phyloP scores from a whole-genome alignment of 2,797 vertebrate genomes.

The Tenualosa ilisha region DNA sequence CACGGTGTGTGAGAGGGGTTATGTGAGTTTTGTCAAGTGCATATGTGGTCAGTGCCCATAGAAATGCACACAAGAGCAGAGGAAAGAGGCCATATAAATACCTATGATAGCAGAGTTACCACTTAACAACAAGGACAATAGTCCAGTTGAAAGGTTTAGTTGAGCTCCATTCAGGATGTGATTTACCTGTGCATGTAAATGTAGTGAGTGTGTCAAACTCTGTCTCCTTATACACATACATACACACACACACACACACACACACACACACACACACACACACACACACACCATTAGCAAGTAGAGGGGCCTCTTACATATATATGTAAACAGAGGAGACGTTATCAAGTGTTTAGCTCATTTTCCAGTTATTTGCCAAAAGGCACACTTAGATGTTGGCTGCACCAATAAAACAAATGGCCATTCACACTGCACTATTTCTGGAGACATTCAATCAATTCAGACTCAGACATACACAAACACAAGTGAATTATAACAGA shows the following conservation, averaged over 20 bases:
- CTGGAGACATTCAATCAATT: not conserved
- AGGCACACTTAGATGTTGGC: not conserved
- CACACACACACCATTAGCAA: not conserved
- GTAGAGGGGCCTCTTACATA: not conserved
- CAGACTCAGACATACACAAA: conserved; percentile 3
- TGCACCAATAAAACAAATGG: not conserved
- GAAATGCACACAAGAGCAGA: no score
- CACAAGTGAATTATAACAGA: not conserved
- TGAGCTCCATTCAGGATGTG: no score
- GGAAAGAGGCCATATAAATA: no score
- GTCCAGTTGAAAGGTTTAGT: no score
- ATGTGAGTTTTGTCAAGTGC: no score
- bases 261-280: not conserved
- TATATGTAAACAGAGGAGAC: not conserved
- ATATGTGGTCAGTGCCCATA: no score
- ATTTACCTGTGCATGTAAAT: no score
- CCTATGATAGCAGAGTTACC: no score
- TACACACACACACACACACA: not conserved
- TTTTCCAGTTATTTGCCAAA: not conserved
- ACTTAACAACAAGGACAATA: no score
- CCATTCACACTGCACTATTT: not conserved
- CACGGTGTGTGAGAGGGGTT: no score
- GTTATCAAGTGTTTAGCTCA: not conserved
- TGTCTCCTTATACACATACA: not conserved
- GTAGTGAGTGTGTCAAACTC: not conserved